These are phyloP conservation scores for Hippopotamus amphibius DNA, from an alignment of 2,113 vertebrate species.

Conservation along the genomic window DNA sequence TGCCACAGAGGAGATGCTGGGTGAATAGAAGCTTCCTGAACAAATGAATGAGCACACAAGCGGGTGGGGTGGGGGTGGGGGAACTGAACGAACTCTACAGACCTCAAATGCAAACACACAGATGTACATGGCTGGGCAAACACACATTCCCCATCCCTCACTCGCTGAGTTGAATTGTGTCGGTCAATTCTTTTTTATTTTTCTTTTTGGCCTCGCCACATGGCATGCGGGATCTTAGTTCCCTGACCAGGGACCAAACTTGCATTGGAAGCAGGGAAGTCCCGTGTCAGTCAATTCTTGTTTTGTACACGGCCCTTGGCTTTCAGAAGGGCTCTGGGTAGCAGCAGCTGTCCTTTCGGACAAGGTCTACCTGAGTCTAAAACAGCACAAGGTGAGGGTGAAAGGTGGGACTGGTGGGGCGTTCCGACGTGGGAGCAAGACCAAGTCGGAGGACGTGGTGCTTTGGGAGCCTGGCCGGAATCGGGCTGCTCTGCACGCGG, in stretches of 20 bases:
- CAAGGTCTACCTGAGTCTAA: not conserved
- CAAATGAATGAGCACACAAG: not conserved
- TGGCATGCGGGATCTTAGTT: too few relatives aligned
- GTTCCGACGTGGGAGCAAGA: not conserved
- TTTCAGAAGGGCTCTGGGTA: slow-evolving; percentile 20
- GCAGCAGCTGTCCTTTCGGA: not conserved
- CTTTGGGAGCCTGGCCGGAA: not conserved
- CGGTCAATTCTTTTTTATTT: not conserved
- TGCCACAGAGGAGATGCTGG: not conserved
- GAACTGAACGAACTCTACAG: not conserved
- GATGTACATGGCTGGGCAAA: not conserved
- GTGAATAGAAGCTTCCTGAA: not conserved
- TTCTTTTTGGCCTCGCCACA: too few relatives aligned
- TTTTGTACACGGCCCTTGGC: not conserved
- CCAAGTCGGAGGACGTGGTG: fast-evolving
- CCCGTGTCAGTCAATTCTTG: not conserved
- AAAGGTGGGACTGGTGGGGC: not conserved
- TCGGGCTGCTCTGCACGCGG: not conserved
- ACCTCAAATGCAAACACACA: not conserved
- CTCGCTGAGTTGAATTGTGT: not conserved
- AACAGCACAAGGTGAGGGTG: not conserved
- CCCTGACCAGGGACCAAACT: too few relatives aligned
- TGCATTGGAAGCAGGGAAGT: too few relatives aligned
- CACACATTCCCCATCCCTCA: not conserved
- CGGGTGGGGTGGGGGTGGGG: not conserved